Evolutionary conservation across 2,888 invertebrate genomes (phyloP), one percentile per base, ranked within the genome.

Genomic region (Ommatoiulus sabulosus): DNA sequence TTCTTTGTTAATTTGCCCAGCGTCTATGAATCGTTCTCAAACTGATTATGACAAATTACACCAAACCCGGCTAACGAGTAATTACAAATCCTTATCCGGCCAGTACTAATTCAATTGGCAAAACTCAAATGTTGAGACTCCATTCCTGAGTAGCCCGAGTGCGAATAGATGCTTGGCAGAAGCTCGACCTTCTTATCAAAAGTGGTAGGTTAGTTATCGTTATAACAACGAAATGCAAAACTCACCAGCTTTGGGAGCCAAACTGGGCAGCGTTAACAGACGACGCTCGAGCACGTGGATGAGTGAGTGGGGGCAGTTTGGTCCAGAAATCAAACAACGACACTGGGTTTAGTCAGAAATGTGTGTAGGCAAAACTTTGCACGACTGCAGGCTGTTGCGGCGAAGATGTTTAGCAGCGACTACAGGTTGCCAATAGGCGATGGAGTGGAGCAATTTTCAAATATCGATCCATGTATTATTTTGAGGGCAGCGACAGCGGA

Each of bases 391-490:
- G 52, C 52, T 7, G 52, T 52, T 10, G 10, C 52, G 2, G 12
- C 52, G n/a, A 63, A 63, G 46, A 63, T 17, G 57, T n/a, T 6
- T 63, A 63, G n/a, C n/a, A 63, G 20, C 72, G 72, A 72, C 24
- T 17, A 72, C 72, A 72, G 72, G 72, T 72, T 72, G 72, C 24
- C 72, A 24, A 8, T 17, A 24, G 24, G 7, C 72, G 72, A 72
- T 72, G 20, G 20, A 24, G 24, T 72, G 20, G 72, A 8, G 72
- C 5, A 72, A 24, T 72, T 24, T n/a, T 20, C 72, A 17, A 24
- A 24, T 72, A 72, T 72, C 72, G 72, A 72, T 72, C 72, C 72
- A 72, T 72, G 72, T 72, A 17, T n/a, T 72, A 72, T 72, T 72
- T 72, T 72, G 72, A 24, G 24, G 24, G 20, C 20, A 20, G 20